phyloP scores from a whole-genome alignment of 2,797 vertebrate genomes.

The Cirrhinus molitorella region DNA sequence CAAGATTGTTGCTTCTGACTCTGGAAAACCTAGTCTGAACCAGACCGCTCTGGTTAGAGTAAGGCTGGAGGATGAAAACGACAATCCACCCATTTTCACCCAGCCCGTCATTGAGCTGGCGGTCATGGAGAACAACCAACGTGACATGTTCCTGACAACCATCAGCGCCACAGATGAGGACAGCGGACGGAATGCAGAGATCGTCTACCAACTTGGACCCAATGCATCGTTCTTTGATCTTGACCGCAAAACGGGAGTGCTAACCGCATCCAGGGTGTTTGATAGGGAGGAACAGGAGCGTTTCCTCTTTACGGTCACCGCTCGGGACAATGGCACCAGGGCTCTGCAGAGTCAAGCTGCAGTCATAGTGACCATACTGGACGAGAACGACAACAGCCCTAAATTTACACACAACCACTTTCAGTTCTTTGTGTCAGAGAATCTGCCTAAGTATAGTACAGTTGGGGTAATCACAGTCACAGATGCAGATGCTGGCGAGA shows the following conservation, averaged over 20 bases:
- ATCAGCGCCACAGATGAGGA: constrained; percentile 98
- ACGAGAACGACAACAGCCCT: constrained; percentile 98
- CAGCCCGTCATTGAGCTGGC: constrained; percentile 98
- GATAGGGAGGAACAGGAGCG: constrained; percentile 97
- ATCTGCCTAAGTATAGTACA: constrained; percentile 97
- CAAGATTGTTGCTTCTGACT: constrained; percentile 98
- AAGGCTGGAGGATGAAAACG: constrained; percentile 97
- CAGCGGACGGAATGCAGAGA: constrained; percentile 98
- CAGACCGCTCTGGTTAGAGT: constrained; percentile 97
- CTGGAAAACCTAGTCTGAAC: constrained; percentile 97
- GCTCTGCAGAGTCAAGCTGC: constrained; percentile 97
- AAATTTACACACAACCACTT: constrained; percentile 99
- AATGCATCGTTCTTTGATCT: constrained; percentile 99
- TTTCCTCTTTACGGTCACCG: constrained; percentile 98
- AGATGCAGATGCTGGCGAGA: constrained; percentile 95
- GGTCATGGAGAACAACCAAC: constrained; percentile 97
- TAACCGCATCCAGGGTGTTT: constrained; percentile 97
- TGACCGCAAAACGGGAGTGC: constrained; percentile 95
- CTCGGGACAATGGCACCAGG: constrained; percentile 96
- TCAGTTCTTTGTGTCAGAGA: constrained; percentile 99
- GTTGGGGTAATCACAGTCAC: constrained; percentile 99
- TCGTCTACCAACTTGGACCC: constrained; percentile 98
- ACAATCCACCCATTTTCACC: constrained; percentile 98
- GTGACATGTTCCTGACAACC: constrained; percentile 97
- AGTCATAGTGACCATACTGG: constrained; percentile 95